Percentiles rank a stretch among this genome's conserved stretches.
Evolutionary conservation across 1,140 invertebrate genomes (phyloP).

Genomic region (Hyles euphorbiae): DNA sequence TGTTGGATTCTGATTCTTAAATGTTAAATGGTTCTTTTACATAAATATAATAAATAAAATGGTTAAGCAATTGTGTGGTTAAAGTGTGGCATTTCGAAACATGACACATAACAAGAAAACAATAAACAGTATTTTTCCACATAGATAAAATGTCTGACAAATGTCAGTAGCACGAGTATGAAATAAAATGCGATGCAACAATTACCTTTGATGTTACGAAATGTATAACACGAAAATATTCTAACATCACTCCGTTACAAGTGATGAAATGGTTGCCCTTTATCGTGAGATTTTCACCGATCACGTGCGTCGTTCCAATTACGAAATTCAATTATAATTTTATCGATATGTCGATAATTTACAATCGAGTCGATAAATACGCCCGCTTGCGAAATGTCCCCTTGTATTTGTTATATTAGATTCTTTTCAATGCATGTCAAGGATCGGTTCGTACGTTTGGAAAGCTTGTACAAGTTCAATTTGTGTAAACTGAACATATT

Average conservation of each 20-base stretch:
- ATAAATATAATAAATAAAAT: no score
- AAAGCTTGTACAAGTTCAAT: background rate
- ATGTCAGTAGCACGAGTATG: background rate
- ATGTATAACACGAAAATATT: no score
- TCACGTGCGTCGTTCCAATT: conserved; percentile 32
- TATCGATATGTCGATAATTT: conserved; percentile 32
- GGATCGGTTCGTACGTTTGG: conserved; percentile 14
- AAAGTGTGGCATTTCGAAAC: no score
- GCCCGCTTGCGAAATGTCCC: conserved; percentile 38
- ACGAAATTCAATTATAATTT: conserved; percentile 40
- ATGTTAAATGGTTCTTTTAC: no score
- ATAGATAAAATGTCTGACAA: background rate
- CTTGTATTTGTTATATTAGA: conserved; percentile 25
- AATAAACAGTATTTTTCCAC: no score
- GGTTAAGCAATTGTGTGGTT: no score
- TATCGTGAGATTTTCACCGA: conserved; percentile 15
- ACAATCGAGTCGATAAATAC: conserved; percentile 37
- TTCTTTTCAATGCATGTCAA: conserved; percentile 49
- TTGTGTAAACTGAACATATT: no score
- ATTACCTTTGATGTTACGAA: no score
- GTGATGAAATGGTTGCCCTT: background rate
- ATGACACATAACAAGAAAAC: no score
- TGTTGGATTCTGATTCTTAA: no score
- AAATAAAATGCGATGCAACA: background rate
- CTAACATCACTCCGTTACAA: no score